These are phyloP conservation scores for Rallus crepitans DNA, from an alignment of 2,797 vertebrate species.

Conservation along the genomic window DNA sequence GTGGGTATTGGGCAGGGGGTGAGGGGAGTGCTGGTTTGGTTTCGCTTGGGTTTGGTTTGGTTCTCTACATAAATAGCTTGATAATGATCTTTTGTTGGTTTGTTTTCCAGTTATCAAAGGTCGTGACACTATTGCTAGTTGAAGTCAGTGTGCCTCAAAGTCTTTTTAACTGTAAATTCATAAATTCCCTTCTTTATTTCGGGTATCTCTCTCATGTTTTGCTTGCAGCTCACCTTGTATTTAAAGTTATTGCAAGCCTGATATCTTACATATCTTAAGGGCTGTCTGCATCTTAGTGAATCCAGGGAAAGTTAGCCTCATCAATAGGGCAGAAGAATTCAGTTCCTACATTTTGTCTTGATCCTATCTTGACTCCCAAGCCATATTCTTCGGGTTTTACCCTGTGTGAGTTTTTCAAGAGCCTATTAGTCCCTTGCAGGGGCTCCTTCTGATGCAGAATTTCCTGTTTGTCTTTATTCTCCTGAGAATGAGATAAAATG, in stretches of 20 bases:
- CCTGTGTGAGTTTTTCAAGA: neutral
- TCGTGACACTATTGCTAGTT: neutral
- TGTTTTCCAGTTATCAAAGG: neutral
- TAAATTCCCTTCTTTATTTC: rapidly evolving
- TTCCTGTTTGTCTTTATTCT: neutral
- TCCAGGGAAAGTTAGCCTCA: neutral
- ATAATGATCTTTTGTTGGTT: neutral
- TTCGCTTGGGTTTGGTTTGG: neutral
- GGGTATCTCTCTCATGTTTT: neutral
- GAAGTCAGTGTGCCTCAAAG: neutral
- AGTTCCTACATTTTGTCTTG: neutral
- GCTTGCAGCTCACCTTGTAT: neutral
- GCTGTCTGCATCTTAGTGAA: neutral
- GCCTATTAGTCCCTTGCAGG: neutral
- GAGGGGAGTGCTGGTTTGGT: neutral
- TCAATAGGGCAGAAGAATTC: neutral
- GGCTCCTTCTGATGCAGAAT: neutral
- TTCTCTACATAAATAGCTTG: neutral
- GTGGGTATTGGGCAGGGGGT: rapidly evolving
- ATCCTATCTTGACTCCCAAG: neutral
- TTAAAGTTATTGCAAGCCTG: neutral
- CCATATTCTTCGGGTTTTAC: neutral
- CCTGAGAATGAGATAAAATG: neutral
- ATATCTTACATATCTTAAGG: neutral
- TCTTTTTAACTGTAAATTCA: neutral